Conservation (phyloP, 2,888 invertebrate genomes). For the Myopa tessellatipennis region DNA sequence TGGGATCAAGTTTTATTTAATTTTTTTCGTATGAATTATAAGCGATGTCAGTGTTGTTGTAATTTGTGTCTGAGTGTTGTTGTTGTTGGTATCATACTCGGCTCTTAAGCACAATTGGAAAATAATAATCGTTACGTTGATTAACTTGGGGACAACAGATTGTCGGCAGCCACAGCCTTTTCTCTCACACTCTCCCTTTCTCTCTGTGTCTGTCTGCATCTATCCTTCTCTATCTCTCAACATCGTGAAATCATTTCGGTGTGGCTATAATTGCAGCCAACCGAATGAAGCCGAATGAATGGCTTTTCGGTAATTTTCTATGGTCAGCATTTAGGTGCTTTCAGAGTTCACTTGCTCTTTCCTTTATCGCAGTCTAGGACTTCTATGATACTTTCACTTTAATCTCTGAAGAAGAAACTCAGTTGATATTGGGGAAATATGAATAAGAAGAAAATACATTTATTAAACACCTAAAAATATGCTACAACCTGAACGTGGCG, state of each 20-base stretch:
- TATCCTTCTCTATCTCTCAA: background rate
- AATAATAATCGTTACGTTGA: constrained; percentile 52
- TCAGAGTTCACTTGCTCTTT: too few relatives aligned
- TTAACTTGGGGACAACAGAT: constrained; percentile 51
- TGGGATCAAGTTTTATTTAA: constrained; percentile 34
- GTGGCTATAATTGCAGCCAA: background rate
- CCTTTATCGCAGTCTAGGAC: too few relatives aligned
- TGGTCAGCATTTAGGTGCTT: constrained; percentile 4
- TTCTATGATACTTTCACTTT: too few relatives aligned
- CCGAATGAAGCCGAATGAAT: background rate
- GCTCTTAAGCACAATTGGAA: constrained; percentile 46
- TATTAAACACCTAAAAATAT: background rate
- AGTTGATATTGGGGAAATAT: too few relatives aligned
- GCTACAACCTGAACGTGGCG: background rate
- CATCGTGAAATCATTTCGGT: background rate
- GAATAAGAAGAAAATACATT: too few relatives aligned
- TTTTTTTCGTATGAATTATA: constrained; percentile 14
- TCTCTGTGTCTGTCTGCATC: background rate
- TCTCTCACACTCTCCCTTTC: background rate
- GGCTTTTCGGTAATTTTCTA: background rate
- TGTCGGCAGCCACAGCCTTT: background rate
- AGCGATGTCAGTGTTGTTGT: too few relatives aligned
- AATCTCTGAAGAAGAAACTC: too few relatives aligned
- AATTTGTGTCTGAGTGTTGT: background rate
- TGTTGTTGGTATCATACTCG: constrained; percentile 17